These are phyloP conservation scores for Cladopsammia gracilis DNA, from an alignment of 64 coral and sea anemone species.

Conservation along the genomic window DNA sequence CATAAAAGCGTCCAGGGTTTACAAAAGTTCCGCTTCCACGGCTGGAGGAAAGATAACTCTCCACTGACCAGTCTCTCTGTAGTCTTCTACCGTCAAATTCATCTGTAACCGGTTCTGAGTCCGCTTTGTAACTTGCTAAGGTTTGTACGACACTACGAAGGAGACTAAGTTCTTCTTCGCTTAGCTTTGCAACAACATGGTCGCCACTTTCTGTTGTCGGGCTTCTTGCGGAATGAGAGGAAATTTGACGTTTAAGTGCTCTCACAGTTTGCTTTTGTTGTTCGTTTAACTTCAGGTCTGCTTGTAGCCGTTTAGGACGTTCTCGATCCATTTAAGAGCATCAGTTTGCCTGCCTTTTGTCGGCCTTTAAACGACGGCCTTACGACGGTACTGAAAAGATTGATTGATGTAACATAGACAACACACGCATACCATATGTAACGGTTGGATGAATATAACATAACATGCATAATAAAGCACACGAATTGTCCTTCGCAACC, in stretches of 20 bases:
- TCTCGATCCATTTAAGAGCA: not conserved
- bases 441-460: too few species aligned
- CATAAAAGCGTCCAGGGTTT: conserved; percentile 64
- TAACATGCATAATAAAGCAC: too few species aligned
- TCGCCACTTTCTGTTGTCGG: not conserved
- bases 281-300: conserved; percentile 9
- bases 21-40: conserved; percentile 23
- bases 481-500: too few species aligned
- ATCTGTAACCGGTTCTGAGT: not conserved
- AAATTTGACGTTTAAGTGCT: conserved; percentile 21
- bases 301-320: not conserved
- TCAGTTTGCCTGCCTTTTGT: too few species aligned
- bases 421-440: too few species aligned
- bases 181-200: not conserved
- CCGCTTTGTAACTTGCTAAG: not conserved
- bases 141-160: conserved; percentile 22
- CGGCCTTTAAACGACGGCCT: too few species aligned
- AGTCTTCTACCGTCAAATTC: conserved; percentile 16
- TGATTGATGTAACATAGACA: too few species aligned
- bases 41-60: not conserved
- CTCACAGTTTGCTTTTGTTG: conserved; percentile 23
- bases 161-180: not conserved
- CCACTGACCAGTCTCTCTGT: conserved; percentile 16
- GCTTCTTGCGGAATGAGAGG: not conserved
- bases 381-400: too few species aligned